A percentile compares a stretch with the other conserved stretches of the same genome.
Conservation (phyloP, 1,140 invertebrate genomes). For the Mylabris phalerata region DNA sequence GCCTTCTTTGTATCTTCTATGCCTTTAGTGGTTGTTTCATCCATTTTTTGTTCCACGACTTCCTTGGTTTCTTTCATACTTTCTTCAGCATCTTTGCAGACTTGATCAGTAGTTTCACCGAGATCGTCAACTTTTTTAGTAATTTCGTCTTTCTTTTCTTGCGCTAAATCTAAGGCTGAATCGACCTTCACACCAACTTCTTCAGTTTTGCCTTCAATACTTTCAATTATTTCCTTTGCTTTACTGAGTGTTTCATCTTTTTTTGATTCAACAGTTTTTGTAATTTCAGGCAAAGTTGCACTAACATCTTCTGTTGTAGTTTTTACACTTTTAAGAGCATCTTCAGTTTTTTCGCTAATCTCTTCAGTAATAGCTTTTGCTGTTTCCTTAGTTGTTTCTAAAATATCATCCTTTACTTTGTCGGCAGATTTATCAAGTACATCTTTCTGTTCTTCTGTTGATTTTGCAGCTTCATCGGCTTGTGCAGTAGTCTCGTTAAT, state of each 20-base stretch:
- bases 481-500: conserved; percentile 1
- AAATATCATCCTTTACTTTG: neutral
- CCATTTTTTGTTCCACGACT: no score
- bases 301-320: conserved; percentile 1
- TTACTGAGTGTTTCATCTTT: conserved; percentile 37
- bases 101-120: conserved; percentile 21
- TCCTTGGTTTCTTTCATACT: no score
- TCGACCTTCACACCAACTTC: neutral
- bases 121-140: conserved; percentile 14
- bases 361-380: conserved; percentile 29
- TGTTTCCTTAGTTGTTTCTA: conserved; percentile 11
- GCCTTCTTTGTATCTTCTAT: no score
- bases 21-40: no score
- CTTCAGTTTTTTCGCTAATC: conserved; percentile 7
- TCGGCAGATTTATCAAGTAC: conserved; percentile 1
- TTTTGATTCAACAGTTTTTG: conserved; percentile 30
- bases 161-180: neutral
- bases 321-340: neutral
- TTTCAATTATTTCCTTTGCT: conserved; percentile 16
- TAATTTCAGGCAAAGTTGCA: neutral
- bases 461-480: conserved; percentile 2
- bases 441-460: neutral
- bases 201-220: neutral
- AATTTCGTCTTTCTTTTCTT: conserved; percentile 2
- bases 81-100: no score